These are phyloP conservation scores for Tetranychus cinnabarinus DNA, from an alignment of 1,140 invertebrate genomes.

Conservation along the genomic window DNA sequence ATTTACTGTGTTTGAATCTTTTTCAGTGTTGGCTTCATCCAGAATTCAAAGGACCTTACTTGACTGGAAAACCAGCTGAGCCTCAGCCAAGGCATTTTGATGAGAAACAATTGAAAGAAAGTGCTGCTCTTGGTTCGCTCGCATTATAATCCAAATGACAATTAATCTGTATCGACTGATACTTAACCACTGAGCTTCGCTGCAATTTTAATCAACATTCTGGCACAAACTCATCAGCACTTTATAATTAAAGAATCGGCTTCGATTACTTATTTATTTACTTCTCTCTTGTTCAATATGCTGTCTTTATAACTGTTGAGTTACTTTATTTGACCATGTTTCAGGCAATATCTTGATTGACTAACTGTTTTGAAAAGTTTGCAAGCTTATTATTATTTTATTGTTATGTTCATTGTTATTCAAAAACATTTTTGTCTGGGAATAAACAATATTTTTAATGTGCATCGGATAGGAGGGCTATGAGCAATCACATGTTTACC, in stretches of 20 bases:
- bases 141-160: background rate
- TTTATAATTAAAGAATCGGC: too few species aligned
- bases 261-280: too few species aligned
- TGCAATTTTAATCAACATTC: constrained; percentile 2
- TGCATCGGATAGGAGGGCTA: constrained; percentile 16
- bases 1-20: background rate
- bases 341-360: too few species aligned
- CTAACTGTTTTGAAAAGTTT: too few species aligned
- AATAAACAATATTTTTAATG: constrained; percentile 8
- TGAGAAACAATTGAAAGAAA: background rate
- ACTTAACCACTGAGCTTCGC: too few species aligned
- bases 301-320: too few species aligned
- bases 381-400: too few species aligned
- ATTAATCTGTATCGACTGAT: too few species aligned
- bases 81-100: background rate
- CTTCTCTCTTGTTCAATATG: too few species aligned
- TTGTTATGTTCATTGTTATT: too few species aligned
- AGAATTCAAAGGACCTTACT: constrained; percentile 57
- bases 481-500: constrained; percentile 12
- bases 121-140: background rate
- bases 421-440: constrained; percentile 1
- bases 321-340: too few species aligned
- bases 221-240: too few species aligned
- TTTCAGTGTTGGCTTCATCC: constrained; percentile 45
- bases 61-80: background rate